Conservation (phyloP, 2,113 vertebrate genomes). For the Damaliscus lunatus region DNA sequence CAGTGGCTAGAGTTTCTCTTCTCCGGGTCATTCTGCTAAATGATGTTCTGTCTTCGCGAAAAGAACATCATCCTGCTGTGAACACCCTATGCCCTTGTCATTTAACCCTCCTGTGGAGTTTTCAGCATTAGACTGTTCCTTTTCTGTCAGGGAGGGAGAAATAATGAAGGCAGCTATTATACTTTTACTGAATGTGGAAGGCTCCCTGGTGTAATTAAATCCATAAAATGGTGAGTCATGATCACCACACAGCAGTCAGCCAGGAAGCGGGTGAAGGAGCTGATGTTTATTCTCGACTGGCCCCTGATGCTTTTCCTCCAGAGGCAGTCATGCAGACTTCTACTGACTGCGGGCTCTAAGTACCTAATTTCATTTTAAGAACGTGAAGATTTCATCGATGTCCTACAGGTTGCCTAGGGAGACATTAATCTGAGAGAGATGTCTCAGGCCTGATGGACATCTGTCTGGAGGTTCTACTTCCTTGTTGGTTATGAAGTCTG, state of each 20-base stretch:
- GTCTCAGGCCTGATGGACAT: conserved; percentile 23
- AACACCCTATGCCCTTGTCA: neutral
- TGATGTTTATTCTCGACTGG: neutral
- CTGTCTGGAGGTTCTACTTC: conserved; percentile 43
- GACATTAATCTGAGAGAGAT: conserved; percentile 3
- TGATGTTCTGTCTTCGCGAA: neutral
- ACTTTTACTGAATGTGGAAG: neutral
- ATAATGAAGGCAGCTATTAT: conserved; percentile 42
- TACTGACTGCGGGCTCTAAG: neutral
- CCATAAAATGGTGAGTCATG: neutral
- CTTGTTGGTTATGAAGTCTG: neutral
- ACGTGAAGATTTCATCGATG: neutral
- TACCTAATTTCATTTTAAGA: neutral
- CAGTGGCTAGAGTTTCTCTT: neutral
- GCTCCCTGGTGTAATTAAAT: conserved; percentile 4
- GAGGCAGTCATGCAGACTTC: neutral
- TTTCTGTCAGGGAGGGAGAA: conserved; percentile 1
- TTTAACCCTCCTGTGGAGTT: neutral
- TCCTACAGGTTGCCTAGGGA: conserved; percentile 22
- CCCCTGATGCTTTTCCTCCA: neutral
- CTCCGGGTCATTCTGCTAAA: neutral
- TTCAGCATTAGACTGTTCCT: neutral
- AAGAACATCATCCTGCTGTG: neutral
- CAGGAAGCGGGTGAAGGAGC: neutral
- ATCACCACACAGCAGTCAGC: neutral